Conservation (phyloP, 2,113 vertebrate species). For the Ptilonorhynchus violaceus region DNA sequence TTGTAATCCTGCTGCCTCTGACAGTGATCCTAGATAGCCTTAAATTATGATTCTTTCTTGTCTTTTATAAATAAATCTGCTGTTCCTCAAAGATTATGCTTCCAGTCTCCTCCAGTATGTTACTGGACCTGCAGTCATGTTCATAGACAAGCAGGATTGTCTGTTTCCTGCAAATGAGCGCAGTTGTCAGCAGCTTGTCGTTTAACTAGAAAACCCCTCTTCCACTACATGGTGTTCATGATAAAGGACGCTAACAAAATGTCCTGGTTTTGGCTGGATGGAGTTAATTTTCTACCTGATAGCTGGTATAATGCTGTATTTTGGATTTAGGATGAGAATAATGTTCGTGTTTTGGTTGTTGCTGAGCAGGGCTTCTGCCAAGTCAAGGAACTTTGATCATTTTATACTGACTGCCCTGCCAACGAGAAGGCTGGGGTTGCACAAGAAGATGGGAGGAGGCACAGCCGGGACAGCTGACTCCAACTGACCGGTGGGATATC, state of each 20-base stretch:
- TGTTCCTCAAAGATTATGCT: neutral
- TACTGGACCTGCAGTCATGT: fast-evolving
- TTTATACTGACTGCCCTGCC: neutral
- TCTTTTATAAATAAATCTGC: neutral
- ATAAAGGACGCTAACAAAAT: neutral
- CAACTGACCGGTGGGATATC: neutral
- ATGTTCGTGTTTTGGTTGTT: neutral
- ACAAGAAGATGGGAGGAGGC: neutral
- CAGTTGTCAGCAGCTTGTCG: neutral
- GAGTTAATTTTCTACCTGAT: neutral
- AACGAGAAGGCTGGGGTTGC: neutral
- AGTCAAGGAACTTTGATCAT: no score
- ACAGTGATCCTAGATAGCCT: neutral
- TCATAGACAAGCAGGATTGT: neutral
- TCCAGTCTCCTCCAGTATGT: neutral
- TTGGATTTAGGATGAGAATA: neutral
- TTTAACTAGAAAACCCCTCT: neutral
- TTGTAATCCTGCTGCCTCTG: neutral
- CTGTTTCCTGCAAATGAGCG: neutral
- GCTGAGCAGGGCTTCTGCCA: neutral
- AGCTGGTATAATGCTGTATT: neutral
- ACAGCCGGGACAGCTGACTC: no score
- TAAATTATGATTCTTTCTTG: neutral
- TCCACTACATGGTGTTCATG: neutral
- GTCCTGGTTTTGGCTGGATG: neutral